Base-by-base conservation (phyloP, 2,797 vertebrate species). In the Pyrocephalus nanus region DNA sequence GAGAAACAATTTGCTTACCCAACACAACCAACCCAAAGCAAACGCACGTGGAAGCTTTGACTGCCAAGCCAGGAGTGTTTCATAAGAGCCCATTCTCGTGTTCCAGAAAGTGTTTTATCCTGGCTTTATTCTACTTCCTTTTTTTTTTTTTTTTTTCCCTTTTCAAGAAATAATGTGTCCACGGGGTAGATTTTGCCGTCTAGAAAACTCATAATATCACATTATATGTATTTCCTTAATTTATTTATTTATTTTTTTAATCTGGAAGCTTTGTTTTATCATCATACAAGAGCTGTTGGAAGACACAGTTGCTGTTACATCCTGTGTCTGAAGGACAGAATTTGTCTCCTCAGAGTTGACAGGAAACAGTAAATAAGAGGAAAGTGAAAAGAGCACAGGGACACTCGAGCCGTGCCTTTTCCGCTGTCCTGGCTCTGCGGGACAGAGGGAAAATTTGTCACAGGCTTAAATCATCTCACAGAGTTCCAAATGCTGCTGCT, bases 21-120 rank as follows among this genome's bases (percentile, higher is more conserved):
- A 50, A 26, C 6, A 15, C 77, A 70, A 53, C 60, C 92, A 61
- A 3, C 73, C 72, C 64, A 67, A 53, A 83, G 82, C 87, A 60
- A 87, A n/a, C 0, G 2, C 72, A 8, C 32, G 69, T 38, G 93
- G 86, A 51, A 25, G 79, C 61, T 16, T 12, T 0, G 5, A 2
- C 65, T 50, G 89, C 92, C 88, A 66, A 65, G 78, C 7, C 1
- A 85, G 65, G 69, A 38, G 69, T 11, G 38, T 92, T 90, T 86
- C 54, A 0, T 58, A 84, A 81, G 60, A 73, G 53, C 14, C 16
- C 3, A 11, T 40, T 72, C 90, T 92, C 65, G 0, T 62, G 87
- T 93, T 70, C 91, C 82, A 94, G 81, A 81, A 83, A 79, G 81
- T 19, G 20, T 26, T 90, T 85, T 32, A 57, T 47, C 79, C 90